Percentiles rank a stretch among this genome's conserved stretches.
Evolutionary conservation across 1,140 invertebrate genomes (phyloP).

Genomic region (Hylyphantes graminicola): DNA sequence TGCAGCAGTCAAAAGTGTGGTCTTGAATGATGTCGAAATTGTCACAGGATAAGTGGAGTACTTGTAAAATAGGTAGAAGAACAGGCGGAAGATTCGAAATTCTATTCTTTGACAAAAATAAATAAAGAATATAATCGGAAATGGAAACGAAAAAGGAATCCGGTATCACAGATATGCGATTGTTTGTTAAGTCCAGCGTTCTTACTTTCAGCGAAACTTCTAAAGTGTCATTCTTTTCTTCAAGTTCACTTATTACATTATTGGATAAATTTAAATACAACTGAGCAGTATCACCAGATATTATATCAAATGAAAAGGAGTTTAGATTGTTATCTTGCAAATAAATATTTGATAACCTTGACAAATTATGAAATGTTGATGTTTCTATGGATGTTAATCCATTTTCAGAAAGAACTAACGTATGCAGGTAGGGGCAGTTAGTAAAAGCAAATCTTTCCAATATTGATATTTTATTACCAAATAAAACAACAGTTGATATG

Average conservation of each 20-base stretch:
- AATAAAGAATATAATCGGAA: conserved; percentile 81
- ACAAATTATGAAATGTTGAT: conserved; percentile 77
- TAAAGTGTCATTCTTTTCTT: neutral
- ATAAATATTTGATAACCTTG: conserved; percentile 77
- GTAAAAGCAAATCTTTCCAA: conserved; percentile 72
- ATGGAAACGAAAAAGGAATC: conserved; percentile 84
- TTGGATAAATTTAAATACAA: conserved; percentile 56
- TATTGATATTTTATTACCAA: conserved; percentile 63
- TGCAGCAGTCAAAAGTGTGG: conserved; percentile 64
- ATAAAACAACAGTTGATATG: conserved; percentile 49
- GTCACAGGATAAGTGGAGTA: conserved; percentile 72
- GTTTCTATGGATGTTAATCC: conserved; percentile 65
- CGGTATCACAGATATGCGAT: conserved; percentile 83
- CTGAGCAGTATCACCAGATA: conserved; percentile 65
- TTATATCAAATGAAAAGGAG: conserved; percentile 79
- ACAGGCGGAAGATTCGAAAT: conserved; percentile 66
- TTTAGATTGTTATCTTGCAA: conserved; percentile 78
- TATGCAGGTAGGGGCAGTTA: conserved; percentile 76
- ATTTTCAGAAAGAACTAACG: conserved; percentile 75
- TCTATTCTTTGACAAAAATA: conserved; percentile 81
- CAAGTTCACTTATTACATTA: conserved; percentile 30
- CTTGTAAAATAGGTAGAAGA: conserved; percentile 64
- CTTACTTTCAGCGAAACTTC: conserved; percentile 18
- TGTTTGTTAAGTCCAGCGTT: conserved; percentile 84
- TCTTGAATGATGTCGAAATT: conserved; percentile 69